Evolutionary conservation across 2,797 vertebrate genomes (phyloP), one percentile per base, ranked within the genome.

Genomic region (Ctenopoma kingsleyae): DNA sequence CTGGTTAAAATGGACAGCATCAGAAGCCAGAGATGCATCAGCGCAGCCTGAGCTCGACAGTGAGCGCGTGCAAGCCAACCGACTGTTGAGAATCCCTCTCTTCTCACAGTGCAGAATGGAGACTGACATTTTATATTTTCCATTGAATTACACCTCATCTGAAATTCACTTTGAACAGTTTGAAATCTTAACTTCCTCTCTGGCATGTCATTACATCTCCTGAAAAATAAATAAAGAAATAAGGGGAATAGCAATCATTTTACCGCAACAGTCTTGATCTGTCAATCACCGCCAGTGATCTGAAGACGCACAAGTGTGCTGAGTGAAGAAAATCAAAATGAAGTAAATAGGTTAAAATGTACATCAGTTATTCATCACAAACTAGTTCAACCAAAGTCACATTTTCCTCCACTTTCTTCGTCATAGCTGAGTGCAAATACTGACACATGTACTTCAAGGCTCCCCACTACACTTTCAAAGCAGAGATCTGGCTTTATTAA

Each of bases 391-490:
- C 90, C 89, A 78, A 89, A 91, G 87, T 86, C 83, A 77, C 8
- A 74, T 79, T 73, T 84, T 71, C 69, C 12, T 67, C 40, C 63
- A 40, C 67, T 83, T 89, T 87, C 75, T 85, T 86, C 81, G 58
- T 62, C 19, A 12, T 48, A 82, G 85, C 81, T 64, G 89, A 92
- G 91, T 83, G 91, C 93, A 94, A 91, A 94, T 93, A 93, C 92
- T 92, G 93, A 95, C 94, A 95, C 89, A 74, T 94, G 93, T 95
- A 90, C 90, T 94, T 94, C 93, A 94, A 86, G 88, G 90, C 87
- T 90, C 80, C 84, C 85, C 76, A 74, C 79, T 85, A 80, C 76
- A 81, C 73, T 91, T 92, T 91, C 84, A 91, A 91, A 93, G 85
- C 82, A 80, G 89, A 78, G 83, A 85, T 91, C 83, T 64, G 81